Base-by-base conservation (phyloP, 2,797 vertebrate genomes). In the Betta splendens region DNA sequence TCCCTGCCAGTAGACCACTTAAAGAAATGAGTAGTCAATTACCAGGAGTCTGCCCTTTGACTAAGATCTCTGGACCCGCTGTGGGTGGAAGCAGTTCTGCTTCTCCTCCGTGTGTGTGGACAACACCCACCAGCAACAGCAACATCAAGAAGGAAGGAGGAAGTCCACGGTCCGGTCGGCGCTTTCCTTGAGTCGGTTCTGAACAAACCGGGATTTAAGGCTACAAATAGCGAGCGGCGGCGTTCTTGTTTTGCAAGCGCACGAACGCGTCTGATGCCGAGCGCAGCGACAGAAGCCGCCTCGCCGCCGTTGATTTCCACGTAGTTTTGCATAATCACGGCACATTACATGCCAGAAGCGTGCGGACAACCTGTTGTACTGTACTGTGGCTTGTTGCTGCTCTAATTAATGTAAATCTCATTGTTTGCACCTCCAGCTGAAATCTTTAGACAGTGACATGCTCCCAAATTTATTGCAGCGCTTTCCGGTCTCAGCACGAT, bases 1-100 rank as follows among this genome's bases (percentile, higher is more conserved):
- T 29, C 55, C 60, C 82, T 90, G 91, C 90, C 91, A 92, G 87
- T 79, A 85, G 87, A 76, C 83, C 87, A 90, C 89, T 92, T 92
- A 90, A 86, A 90, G 86, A 87, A 91, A 92, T 90, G 86, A 92
- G 85, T 75, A 89, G 89, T 92, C 89, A 88, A 90, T 92, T 91
- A 91, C 75, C 72, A 81, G 72, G 72, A 79, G 81, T 83, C 78
- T 71, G 76, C 71, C 85, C 80, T 87, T 86, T 84, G 79, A 83
- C 86, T 69, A 72, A 84, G 84, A 88, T 86, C 85, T 70, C 69
- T 79, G 78, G 73, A 87, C 74, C 65, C 64, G 66, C 68, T 47
- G 53, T 64, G 31, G 48, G 43, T 35, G 78, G 59, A 56, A 45
- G 32, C 65, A 54, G 10, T n/a, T n/a, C 55, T 58, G 22, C 33